Percentiles rank a stretch among this genome's conserved stretches.
Conservation (phyloP, 2,797 vertebrate species). For the Amniataba percoides region DNA sequence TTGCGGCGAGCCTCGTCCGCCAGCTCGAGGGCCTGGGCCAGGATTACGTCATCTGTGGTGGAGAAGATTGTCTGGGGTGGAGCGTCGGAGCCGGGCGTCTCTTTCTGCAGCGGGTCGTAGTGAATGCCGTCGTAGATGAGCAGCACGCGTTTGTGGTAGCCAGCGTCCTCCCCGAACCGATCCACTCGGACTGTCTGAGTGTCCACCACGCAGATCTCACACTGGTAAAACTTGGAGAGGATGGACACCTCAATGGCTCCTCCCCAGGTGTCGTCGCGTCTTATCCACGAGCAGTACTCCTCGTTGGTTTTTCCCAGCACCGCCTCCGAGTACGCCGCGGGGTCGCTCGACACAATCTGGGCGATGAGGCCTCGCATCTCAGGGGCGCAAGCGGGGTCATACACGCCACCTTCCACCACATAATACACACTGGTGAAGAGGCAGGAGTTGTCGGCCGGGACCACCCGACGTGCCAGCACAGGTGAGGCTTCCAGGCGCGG, state of each 20-base stretch:
- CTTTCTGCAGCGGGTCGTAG: conserved; percentile 94
- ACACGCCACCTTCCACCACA: conserved; percentile 94
- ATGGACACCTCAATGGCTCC: conserved; percentile 98
- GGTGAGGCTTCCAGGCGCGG: conserved; percentile 82
- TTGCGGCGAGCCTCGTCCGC: conserved; percentile 95
- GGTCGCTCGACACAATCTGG: conserved; percentile 93
- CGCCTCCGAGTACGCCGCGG: conserved; percentile 91
- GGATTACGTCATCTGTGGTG: conserved; percentile 90
- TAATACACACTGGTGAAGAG: conserved; percentile 97
- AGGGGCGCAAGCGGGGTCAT: conserved; percentile 90
- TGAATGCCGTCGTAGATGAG: conserved; percentile 98
- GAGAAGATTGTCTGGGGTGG: conserved; percentile 96
- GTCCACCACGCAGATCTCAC: conserved; percentile 98
- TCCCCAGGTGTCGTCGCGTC: conserved; percentile 95
- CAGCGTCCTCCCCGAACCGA: conserved; percentile 96
- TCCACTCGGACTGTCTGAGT: conserved; percentile 98
- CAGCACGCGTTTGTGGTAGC: conserved; percentile 92
- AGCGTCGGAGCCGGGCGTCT: conserved; percentile 83
- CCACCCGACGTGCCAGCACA: conserved; percentile 87
- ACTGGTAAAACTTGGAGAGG: conserved; percentile 96
- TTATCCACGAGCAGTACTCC: conserved; percentile 96
- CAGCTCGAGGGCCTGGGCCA: conserved; percentile 94
- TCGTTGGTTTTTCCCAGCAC: conserved; percentile 95
- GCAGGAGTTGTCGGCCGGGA: conserved; percentile 98
- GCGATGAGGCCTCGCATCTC: conserved; percentile 97